phyloP scores from a whole-genome alignment of 2,113 vertebrate species.

The Ammospiza caudacuta region DNA sequence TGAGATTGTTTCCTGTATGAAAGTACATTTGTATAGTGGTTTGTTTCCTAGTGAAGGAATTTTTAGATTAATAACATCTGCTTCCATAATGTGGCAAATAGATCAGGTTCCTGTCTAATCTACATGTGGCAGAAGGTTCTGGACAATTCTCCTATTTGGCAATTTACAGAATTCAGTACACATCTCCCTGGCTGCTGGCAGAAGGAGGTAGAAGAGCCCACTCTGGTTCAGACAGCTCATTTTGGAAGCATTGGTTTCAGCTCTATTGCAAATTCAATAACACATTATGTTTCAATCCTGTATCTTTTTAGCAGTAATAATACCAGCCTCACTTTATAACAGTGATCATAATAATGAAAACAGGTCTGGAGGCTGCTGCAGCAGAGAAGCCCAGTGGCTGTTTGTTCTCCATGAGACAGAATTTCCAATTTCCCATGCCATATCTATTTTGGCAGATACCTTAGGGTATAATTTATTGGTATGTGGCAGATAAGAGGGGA shows the following conservation, averaged over 20 bases:
- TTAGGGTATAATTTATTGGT: not conserved
- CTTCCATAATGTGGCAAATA: not conserved
- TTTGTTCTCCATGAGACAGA: not conserved
- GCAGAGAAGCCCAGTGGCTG: not conserved
- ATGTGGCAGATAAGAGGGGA: not conserved
- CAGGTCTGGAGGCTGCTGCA: not conserved
- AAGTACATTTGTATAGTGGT: not conserved
- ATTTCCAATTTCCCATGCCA: not conserved
- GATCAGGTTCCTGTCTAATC: too few relatives aligned
- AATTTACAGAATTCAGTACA: not conserved
- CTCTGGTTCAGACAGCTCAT: not conserved
- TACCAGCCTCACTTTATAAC: not conserved
- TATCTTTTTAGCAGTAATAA: not conserved
- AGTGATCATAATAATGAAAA: not conserved
- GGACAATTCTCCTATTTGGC: not conserved
- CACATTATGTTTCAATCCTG: not conserved
- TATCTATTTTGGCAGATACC: not conserved
- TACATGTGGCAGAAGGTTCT: not conserved
- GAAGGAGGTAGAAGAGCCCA: not conserved
- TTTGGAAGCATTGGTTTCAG: not conserved
- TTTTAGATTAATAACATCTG: not conserved
- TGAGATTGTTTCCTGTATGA: accelerated
- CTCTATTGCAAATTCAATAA: not conserved
- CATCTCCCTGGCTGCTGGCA: not conserved
- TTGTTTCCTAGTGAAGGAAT: not conserved